Evolutionary conservation across 2,113 vertebrate species (phyloP), one percentile per base, ranked within the genome.

Genomic region (Penelope pileata): DNA sequence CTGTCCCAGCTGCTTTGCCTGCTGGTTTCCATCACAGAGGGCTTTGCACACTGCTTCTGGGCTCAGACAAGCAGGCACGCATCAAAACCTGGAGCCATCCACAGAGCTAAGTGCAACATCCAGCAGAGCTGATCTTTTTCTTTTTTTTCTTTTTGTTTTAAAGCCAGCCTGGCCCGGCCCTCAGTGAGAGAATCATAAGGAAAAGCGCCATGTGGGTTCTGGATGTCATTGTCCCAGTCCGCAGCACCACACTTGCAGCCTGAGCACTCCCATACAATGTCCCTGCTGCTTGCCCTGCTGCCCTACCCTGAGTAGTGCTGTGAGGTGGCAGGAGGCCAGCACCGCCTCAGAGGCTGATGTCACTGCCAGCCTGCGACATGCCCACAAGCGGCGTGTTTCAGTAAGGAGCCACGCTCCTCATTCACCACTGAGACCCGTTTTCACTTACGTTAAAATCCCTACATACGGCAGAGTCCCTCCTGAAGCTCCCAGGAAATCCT

Each of bases 241-340:
- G 36, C 66, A 85, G 74, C 30, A 30, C 36, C 4, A 12, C 21
- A 17, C 8, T 79, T 76, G 58, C 81, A 91, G 48, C 66, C 51
- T 81, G 84, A 91, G 91, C 69, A 84, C 14, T 45, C 54, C 69
- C 48, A 24, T 54, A 82, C 81, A 72, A 89, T 66, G 77, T 78
- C 16, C 36, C 13, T 1, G 2, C 48, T 68, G 30, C 89, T 86
- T 89, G 86, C 83, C 77, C 86, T 88, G 56, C 3, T 92, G n/a
- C n/a, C n/a, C n/a, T n/a, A 30, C 48, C 45, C 67, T 86, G 32
- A 53, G 18, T 63, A 70, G 51, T 83, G 83, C 69, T 74, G 76
- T 59, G 73, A 2, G 9, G 29, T 91, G 88, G 88, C 86, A 95
- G 68, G 24, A 81, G 45, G 84, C 95, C 94, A 97, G 58, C 58